Evolutionary conservation across 2,797 vertebrate genomes (phyloP), one percentile per base, ranked within the genome.

Genomic region (Zalophus californianus): DNA sequence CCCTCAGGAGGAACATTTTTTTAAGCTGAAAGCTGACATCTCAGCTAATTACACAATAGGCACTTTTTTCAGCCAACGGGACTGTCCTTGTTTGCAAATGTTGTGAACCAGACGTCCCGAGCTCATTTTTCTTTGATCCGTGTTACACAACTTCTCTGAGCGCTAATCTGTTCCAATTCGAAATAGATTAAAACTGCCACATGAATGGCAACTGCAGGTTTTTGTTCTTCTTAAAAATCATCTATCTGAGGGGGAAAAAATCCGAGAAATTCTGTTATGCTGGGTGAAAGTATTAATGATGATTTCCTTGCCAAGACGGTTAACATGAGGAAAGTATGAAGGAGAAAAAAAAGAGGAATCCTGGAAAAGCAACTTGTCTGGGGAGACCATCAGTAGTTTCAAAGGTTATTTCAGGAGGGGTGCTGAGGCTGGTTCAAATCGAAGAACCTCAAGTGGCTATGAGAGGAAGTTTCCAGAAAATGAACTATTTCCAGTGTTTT

Each of bases 391-490:
- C 48, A 72, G 52, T 64, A 20, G 35, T 77, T 92, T 91, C 92
- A 94, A 86, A 89, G 79, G 58, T 73, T 96, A 85, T 97, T 97
- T 95, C 86, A 79, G 87, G 78, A 91, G 66, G 60, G 54, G 60
- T 54, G 56, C 73, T 94, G 32, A 73, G 70, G 79, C 64, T 96
- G 21, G 78, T 96, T 97, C 90, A 86, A 96, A 56, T 91, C 72
- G 86, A 68, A 93, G 94, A 90, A 92, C 94, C 91, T 97, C 96
- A 97, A 93, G 87, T 79, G 78, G 27, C 86, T 84, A 10, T 91
- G 54, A 94, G 73, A 97, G 94, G 95, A 97, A 87, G 73, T 98
- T 98, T 97, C 96, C 97, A 97, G 96, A 98, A 97, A 96, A 73
- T 84, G 90, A 97, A 78, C 97, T 97, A 95, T 98, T 97, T 95